Percentiles rank a stretch among this genome's conserved stretches.
These are phyloP conservation scores for Leptogaster cylindrica DNA, from an alignment of 2,888 invertebrate species.

Conservation along the genomic window DNA sequence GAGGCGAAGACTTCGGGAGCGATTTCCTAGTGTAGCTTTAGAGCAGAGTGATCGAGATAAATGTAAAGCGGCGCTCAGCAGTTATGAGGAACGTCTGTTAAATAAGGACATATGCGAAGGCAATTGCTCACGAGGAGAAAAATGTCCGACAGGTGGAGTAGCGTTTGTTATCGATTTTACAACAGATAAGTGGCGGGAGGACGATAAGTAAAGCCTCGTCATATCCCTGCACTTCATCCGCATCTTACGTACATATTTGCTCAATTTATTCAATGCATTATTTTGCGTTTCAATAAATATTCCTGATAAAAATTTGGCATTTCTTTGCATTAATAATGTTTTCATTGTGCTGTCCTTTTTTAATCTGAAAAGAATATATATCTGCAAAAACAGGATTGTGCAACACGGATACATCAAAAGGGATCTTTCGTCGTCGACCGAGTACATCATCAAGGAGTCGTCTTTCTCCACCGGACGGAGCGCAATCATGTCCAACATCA, in stretches of 20 bases:
- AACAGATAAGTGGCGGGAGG: constrained; percentile 49
- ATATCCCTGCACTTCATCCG: neutral
- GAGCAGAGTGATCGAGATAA: constrained; percentile 76
- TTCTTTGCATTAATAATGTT: neutral
- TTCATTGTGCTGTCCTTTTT: too few relatives aligned
- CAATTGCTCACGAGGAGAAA: constrained; percentile 80
- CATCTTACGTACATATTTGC: neutral
- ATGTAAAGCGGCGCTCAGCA: constrained; percentile 79
- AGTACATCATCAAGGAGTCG: constrained; percentile 55
- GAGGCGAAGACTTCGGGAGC: constrained; percentile 80
- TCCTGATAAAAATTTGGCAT: neutral
- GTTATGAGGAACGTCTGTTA: constrained; percentile 81
- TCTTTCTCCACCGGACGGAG: constrained; percentile 53
- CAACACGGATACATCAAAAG: constrained; percentile 60
- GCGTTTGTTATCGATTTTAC: constrained; percentile 50
- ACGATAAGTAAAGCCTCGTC: constrained; percentile 14
- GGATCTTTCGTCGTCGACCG: constrained; percentile 60
- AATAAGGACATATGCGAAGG: constrained; percentile 86
- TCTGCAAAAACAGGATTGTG: constrained; percentile 62
- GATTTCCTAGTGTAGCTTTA: constrained; percentile 80
- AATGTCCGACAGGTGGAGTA: constrained; percentile 79
- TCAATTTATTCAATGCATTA: neutral
- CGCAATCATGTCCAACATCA: constrained; percentile 61
- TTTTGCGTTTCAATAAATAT: neutral
- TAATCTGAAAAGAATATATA: too few relatives aligned